Base-by-base conservation (phyloP, 1,140 invertebrate genomes). In the Drosophila lowei region DNA sequence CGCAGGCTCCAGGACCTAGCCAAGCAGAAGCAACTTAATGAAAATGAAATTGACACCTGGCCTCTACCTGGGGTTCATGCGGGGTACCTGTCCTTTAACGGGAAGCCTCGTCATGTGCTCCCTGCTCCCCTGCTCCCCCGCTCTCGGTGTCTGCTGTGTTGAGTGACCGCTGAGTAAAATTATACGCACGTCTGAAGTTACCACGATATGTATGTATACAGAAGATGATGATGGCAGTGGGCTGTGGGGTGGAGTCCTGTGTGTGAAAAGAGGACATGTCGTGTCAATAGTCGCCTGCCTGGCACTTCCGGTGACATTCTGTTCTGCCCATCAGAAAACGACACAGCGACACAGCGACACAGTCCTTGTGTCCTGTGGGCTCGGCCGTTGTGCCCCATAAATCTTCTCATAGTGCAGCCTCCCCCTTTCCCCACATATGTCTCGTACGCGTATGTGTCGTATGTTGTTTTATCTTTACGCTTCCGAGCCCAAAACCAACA, bases 31-130 rank as follows among this genome's bases (percentile, higher is more conserved):
- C 65, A 86, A 81, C 83, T 86, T 86, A 86, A 86, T 86, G 81
- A 86, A 86, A 86, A 81, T 60, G 81, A 88, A 86, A 86, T 86
- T 86, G 81, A 86, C 81, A 86, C 81, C 81, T 86, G 48, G 49
- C 9, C 57, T 72, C 61, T 72, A 81, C 64, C 77, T 72, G 54
- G 30, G 25, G 34, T 38, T 38, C 34, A 13, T 4, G 34, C 11
- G 34, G 3, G 11, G 34, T 38, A 38, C 34, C 34, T 4, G 34
- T 5, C 34, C 34, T 13, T 38, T 38, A 13, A 41, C n/a, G 25
- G 46, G 52, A 70, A 30, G 65, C 57, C 64, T 38, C 44, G 7
- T 18, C 63, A 53, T 38, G 2, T 38, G 34, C 34, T 13, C 30
- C 30, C 30, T 38, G 34, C 34, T 38, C 30, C 30, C 30, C 23